These are phyloP conservation scores for Uloborus plumipes DNA, from an alignment of 2,888 invertebrate species.

Conservation along the genomic window DNA sequence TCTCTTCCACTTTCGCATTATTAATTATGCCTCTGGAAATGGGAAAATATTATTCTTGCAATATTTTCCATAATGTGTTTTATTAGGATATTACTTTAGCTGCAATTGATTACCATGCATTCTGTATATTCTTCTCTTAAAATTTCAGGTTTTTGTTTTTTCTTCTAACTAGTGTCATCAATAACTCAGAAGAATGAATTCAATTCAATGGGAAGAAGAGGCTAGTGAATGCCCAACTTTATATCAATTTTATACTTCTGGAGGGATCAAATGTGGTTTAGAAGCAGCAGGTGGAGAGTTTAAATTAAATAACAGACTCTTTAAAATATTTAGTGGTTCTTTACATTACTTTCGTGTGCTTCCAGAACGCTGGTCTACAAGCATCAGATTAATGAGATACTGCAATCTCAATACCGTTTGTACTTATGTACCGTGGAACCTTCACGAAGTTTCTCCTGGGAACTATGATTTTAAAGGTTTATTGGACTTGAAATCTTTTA, in stretches of 20 bases:
- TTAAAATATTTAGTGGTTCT: slow-evolving; percentile 74
- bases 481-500: slow-evolving; percentile 69
- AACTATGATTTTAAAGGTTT: slow-evolving; percentile 71
- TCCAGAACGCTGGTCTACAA: slow-evolving; percentile 74
- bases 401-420: slow-evolving; percentile 75
- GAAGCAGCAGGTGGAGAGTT: slow-evolving; percentile 66
- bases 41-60: too few relatives aligned
- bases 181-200: too few relatives aligned
- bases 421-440: slow-evolving; percentile 73
- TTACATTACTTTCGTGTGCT: slow-evolving; percentile 75
- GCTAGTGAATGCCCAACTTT: background rate
- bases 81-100: too few relatives aligned
- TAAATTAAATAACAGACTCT: slow-evolving; percentile 64
- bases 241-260: slow-evolving; percentile 13
- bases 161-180: too few relatives aligned
- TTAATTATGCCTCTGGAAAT: too few relatives aligned
- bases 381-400: slow-evolving; percentile 74
- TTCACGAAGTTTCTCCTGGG: slow-evolving; percentile 71
- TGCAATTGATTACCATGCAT: too few relatives aligned
- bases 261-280: slow-evolving; percentile 67
- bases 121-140: too few relatives aligned
- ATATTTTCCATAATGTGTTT: too few relatives aligned
- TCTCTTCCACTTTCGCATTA: too few relatives aligned
- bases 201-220: too few relatives aligned
- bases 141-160: too few relatives aligned